These are phyloP conservation scores for Rhizomys pruinosus DNA, from an alignment of 2,113 vertebrate species.

Conservation along the genomic window DNA sequence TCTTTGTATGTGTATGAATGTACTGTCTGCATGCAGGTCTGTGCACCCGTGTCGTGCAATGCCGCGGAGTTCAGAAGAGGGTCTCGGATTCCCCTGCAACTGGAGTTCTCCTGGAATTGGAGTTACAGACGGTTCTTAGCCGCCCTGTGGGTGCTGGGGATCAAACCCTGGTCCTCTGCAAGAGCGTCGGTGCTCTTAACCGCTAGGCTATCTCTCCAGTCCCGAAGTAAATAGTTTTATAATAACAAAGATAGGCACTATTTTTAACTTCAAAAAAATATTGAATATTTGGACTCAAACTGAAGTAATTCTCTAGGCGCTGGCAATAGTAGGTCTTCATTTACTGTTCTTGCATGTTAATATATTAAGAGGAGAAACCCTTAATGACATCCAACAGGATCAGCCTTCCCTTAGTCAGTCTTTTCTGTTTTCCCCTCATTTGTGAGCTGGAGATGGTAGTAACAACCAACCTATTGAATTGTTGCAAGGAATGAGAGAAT, in stretches of 20 bases:
- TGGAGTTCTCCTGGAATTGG: too few relatives aligned
- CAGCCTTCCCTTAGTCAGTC: neutral
- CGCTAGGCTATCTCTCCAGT: too few relatives aligned
- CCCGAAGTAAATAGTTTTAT: neutral
- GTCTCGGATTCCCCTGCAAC: too few relatives aligned
- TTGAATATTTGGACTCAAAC: constrained; percentile 12
- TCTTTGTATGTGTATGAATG: too few relatives aligned
- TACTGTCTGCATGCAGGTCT: too few relatives aligned
- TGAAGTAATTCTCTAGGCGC: neutral
- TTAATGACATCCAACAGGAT: neutral
- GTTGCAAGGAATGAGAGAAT: constrained; percentile 3
- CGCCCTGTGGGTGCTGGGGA: too few relatives aligned
- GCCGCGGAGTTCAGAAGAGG: too few relatives aligned
- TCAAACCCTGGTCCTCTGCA: too few relatives aligned
- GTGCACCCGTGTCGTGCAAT: too few relatives aligned
- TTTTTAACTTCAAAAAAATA: neutral
- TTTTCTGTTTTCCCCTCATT: neutral
- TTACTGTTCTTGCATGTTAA: neutral
- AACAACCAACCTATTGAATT: neutral
- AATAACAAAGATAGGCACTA: neutral
- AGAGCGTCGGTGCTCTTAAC: too few relatives aligned
- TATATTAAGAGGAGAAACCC: neutral
- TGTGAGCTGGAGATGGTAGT: neutral
- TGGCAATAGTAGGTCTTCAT: neutral
- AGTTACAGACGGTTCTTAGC: too few relatives aligned